Conservation (phyloP, 2,888 invertebrate species). For the Temnothorax ravouxi region DNA sequence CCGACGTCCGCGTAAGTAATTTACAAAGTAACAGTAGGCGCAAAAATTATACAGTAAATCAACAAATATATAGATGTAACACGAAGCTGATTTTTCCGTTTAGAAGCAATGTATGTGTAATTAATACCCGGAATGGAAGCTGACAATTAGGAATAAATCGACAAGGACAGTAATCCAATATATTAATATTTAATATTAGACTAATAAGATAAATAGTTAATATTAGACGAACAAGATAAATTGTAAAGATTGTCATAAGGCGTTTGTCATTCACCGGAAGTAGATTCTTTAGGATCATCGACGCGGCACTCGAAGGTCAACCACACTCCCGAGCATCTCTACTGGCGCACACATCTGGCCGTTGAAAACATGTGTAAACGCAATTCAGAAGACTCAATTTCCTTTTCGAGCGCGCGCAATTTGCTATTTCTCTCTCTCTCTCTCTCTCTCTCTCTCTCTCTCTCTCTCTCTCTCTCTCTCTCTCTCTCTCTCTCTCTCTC, state of each 20-base stretch:
- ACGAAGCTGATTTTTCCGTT: not conserved
- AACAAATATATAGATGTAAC: not conserved
- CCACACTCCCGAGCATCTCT: slow-evolving; percentile 49
- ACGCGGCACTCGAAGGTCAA: slow-evolving; percentile 57
- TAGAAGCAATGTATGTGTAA: not conserved
- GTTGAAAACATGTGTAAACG: slow-evolving; percentile 21
- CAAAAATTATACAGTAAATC: not conserved
- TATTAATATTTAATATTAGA: not conserved
- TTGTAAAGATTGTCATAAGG: not conserved
- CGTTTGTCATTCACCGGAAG: not conserved
- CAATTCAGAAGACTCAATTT: not conserved
- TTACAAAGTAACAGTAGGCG: not conserved
- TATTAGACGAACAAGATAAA: not conserved
- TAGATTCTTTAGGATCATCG: slow-evolving; percentile 28
- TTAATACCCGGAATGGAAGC: not conserved
- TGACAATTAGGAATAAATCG: not conserved
- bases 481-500: no score
- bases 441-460: no score
- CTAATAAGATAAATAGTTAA: not conserved
- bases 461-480: no score
- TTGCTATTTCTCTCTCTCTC: not conserved
- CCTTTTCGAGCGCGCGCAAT: not conserved
- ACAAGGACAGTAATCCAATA: not conserved
- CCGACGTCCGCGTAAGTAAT: not conserved
- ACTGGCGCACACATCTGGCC: not conserved